Base-by-base conservation (phyloP, 2,888 invertebrate species). In the Ischnus inquisitorius region DNA sequence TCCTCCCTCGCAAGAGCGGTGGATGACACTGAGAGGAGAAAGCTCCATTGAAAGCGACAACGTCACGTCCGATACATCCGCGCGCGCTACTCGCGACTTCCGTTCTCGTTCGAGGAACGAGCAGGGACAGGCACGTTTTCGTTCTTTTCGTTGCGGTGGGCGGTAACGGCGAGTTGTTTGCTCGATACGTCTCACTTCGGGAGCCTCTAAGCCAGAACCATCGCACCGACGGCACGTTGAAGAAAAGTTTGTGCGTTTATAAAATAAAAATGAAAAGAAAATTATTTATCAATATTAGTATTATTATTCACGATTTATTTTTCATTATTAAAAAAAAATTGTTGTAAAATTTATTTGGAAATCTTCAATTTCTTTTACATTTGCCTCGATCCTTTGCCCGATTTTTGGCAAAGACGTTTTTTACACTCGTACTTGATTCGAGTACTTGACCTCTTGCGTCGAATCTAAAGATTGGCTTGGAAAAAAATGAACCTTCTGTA, bases 21-120 rank as follows among this genome's bases (percentile, higher is more conserved):
- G 78, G 75, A 51, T 16, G 19, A 72, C 57, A 43, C 62, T 62
- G 67, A 79, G 78, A 83, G 71, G 51, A 75, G 80, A 86, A 84
- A 84, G 84, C 85, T 79, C 68, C 77, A 86, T 86, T 79, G 85
- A 86, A 84, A 88, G 86, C 86, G 89, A 89, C 89, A 89, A 86
- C 85, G 88, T 89, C 88, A 88, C 84, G 88, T 88, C 81, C 82
- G 83, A 87, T 87, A 86, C 79, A 74, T 76, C 72, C 83, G 65
- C 83, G 65, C 69, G 69, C 75, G 51, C 54, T 48, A n/a, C n/a
- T 57, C 48, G 65, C 72, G 78, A 84, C 78, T 84, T 81, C 57
- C 74, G 75, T 84, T 71, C 69, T 84, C 57, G 60, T 69, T 79
- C 57, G 78, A 19, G 19, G 12, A 78, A 64, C 69, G 14, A 69